These are phyloP conservation scores for Battus philenor DNA, from an alignment of 1,140 invertebrate species.

Conservation along the genomic window DNA sequence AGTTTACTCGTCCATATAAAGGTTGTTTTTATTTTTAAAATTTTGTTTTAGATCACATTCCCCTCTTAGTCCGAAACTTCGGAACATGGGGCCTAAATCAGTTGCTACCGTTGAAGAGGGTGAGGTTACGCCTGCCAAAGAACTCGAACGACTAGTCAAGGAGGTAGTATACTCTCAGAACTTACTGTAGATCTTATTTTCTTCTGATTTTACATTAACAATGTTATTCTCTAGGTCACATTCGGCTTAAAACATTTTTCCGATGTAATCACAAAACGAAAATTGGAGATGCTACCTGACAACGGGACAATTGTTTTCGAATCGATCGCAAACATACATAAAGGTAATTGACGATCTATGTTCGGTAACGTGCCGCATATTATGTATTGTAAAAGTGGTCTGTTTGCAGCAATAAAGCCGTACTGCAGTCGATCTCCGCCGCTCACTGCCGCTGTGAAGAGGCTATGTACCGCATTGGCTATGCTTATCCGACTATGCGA, in stretches of 20 bases:
- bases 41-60: conserved; percentile 75
- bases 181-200: conserved; percentile 16
- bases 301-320: conserved; percentile 95
- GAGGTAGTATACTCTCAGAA: conserved; percentile 61
- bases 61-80: conserved; percentile 76
- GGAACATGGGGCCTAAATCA: conserved; percentile 72
- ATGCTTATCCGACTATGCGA: conserved; percentile 93
- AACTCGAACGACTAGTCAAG: conserved; percentile 80
- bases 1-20: too few species aligned
- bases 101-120: conserved; percentile 67
- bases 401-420: conserved; percentile 68
- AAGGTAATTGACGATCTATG: conserved; percentile 61
- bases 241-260: conserved; percentile 90
- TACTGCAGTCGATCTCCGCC: conserved; percentile 64
- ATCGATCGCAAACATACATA: conserved; percentile 92
- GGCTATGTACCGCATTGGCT: conserved; percentile 91
- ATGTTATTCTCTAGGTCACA: conserved; percentile 78
- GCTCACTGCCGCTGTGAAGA: conserved; percentile 85
- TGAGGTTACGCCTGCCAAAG: conserved; percentile 77
- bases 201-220: background rate
- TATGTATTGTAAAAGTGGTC: conserved; percentile 11
- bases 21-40: too few species aligned
- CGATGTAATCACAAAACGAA: conserved; percentile 93
- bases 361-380: background rate
- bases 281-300: conserved; percentile 93